Conservation (phyloP, 2,797 vertebrate species). For the Cossypha polioptera region DNA sequence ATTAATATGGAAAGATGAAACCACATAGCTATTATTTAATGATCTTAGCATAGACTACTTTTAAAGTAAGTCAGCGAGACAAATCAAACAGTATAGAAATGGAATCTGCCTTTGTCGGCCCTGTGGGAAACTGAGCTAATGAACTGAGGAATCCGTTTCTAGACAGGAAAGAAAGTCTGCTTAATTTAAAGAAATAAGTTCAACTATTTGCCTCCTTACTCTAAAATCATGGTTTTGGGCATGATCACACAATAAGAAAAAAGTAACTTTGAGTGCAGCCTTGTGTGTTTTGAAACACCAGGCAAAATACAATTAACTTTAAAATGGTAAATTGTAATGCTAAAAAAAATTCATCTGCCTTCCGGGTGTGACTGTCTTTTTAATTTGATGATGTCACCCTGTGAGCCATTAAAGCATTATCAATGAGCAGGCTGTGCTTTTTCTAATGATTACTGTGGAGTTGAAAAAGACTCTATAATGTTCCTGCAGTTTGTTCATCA, state of each 20-base stretch:
- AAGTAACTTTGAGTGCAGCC: background rate
- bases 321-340: slow-evolving; percentile 24
- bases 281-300: background rate
- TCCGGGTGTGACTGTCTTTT: background rate
- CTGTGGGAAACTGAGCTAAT: slow-evolving; percentile 14
- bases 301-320: slow-evolving; percentile 44
- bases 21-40: background rate
- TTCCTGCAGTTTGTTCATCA: slow-evolving; percentile 63
- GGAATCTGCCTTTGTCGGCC: background rate
- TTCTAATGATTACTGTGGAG: slow-evolving; percentile 44
- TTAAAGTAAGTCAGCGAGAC: background rate
- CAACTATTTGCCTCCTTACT: background rate
- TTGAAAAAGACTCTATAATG: slow-evolving; percentile 48
- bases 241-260: background rate
- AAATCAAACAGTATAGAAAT: slow-evolving; percentile 1
- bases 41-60: background rate
- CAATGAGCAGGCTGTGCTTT: slow-evolving; percentile 24
- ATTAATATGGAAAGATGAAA: background rate
- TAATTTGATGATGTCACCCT: slow-evolving; percentile 43
- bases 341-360: slow-evolving; percentile 6
- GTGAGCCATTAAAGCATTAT: slow-evolving; percentile 34
- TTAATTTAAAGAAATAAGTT: slow-evolving; percentile 38
- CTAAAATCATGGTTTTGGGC: background rate
- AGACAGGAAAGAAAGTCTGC: background rate
- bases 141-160: background rate